Conservation (phyloP, 2,797 vertebrate genomes). For the Botia almorhae region DNA sequence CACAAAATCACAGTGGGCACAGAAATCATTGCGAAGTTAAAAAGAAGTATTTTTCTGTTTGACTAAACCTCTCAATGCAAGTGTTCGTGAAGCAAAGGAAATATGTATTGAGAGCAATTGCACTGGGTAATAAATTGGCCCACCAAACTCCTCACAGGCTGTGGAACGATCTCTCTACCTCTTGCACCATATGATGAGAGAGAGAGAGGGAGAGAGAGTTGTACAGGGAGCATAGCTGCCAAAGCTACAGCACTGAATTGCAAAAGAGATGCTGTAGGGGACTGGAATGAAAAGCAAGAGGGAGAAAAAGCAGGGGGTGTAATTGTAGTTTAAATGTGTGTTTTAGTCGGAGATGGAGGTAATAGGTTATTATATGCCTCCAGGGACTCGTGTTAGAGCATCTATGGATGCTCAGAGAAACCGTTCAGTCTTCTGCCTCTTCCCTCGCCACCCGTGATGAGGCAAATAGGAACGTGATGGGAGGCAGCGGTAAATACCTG, state of each 20-base stretch:
- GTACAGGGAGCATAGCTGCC: conserved; percentile 41
- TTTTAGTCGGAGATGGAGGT: conserved; percentile 76
- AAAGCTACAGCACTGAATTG: conserved; percentile 63
- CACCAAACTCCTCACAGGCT: conserved; percentile 25
- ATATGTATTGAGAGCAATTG: conserved; percentile 24
- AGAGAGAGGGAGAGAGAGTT: conserved; percentile 51
- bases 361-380: conserved; percentile 78
- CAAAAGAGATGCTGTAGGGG: conserved; percentile 62
- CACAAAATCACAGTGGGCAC: too few relatives aligned
- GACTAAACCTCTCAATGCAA: background rate
- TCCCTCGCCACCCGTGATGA: conserved; percentile 66
- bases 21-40: background rate
- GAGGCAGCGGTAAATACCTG: conserved; percentile 73
- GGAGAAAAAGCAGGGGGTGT: conserved; percentile 73
- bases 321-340: conserved; percentile 80
- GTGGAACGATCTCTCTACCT: conserved; percentile 35
- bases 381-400: conserved; percentile 66
- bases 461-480: conserved; percentile 73
- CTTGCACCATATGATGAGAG: conserved; percentile 42
- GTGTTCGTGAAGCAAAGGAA: conserved; percentile 13
- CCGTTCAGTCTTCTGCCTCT: conserved; percentile 50
- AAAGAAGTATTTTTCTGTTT: background rate
- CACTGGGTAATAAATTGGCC: conserved; percentile 48
- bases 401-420: conserved; percentile 74
- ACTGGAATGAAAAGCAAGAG: conserved; percentile 64